phyloP scores from a whole-genome alignment of 2,113 vertebrate species.

The Dendrocopos noguchii region DNA sequence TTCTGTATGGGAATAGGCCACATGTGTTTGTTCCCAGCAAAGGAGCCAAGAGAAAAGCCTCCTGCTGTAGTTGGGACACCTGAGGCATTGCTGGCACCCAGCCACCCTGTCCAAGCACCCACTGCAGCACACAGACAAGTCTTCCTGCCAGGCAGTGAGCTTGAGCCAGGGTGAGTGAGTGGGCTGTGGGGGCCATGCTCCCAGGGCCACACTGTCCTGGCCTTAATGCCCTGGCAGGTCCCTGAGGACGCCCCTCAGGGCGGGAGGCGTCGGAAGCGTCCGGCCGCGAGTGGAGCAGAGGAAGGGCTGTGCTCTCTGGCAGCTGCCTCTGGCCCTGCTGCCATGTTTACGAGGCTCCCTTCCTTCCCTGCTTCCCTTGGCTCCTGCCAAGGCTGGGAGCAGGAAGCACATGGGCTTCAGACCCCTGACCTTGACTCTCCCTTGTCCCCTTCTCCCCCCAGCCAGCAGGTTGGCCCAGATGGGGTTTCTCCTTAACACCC shows the following conservation, averaged over 20 bases:
- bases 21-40: not conserved
- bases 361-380: conserved; percentile 45
- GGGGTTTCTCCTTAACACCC: not conserved
- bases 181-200: not conserved
- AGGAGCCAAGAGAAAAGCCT: not conserved
- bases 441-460: not conserved
- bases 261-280: not conserved
- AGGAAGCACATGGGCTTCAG: conserved; percentile 54
- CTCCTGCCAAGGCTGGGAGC: not conserved
- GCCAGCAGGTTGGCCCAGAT: not conserved
- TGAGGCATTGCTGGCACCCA: not conserved
- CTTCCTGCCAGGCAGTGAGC: accelerated
- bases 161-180: not conserved
- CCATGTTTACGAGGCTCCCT: conserved; percentile 7
- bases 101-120: not conserved
- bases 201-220: not conserved
- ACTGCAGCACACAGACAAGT: accelerated
- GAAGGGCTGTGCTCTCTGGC: conserved; percentile 63
- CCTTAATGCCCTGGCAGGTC: not conserved
- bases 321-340: not conserved
- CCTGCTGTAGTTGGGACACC: not conserved
- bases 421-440: conserved; percentile 39
- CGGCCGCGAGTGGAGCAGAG: not conserved
- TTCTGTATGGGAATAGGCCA: not conserved
- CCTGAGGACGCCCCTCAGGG: not conserved